phyloP scores from a whole-genome alignment of 2,888 invertebrate species.

The Apamea epomidion region DNA sequence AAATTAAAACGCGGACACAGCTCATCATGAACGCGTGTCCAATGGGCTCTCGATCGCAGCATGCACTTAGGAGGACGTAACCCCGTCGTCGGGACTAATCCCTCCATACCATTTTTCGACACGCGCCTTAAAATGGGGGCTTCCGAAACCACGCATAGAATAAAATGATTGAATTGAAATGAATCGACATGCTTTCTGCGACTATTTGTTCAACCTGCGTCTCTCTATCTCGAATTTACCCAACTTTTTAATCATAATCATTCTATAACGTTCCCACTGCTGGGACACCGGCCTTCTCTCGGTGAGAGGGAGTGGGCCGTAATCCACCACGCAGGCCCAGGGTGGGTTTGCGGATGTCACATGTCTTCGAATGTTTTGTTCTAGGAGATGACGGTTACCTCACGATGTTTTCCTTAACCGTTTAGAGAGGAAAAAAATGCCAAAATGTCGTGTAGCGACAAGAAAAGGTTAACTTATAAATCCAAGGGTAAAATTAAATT shows the following conservation, averaged over 20 bases:
- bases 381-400: background rate
- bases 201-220: background rate
- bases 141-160: background rate
- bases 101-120: slow-evolving; percentile 7
- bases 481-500: too few species aligned
- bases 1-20: background rate
- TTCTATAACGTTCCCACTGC: background rate
- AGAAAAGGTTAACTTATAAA: too few species aligned
- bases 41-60: background rate
- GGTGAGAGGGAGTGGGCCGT: background rate
- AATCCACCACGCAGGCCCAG: background rate
- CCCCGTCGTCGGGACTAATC: slow-evolving; percentile 2
- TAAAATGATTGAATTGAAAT: background rate
- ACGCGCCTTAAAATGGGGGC: slow-evolving; percentile 10
- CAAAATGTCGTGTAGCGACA: too few species aligned
- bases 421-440: too few species aligned
- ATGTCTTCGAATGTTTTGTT: background rate
- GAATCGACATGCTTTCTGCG: background rate
- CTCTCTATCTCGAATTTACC: background rate
- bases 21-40: background rate
- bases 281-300: background rate
- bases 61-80: slow-evolving; percentile 3
- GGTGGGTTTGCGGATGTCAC: background rate
- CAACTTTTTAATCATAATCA: too few species aligned
- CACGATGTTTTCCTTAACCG: background rate